Base-by-base conservation (phyloP, 2,888 invertebrate genomes). In the Cryptops parisi region DNA sequence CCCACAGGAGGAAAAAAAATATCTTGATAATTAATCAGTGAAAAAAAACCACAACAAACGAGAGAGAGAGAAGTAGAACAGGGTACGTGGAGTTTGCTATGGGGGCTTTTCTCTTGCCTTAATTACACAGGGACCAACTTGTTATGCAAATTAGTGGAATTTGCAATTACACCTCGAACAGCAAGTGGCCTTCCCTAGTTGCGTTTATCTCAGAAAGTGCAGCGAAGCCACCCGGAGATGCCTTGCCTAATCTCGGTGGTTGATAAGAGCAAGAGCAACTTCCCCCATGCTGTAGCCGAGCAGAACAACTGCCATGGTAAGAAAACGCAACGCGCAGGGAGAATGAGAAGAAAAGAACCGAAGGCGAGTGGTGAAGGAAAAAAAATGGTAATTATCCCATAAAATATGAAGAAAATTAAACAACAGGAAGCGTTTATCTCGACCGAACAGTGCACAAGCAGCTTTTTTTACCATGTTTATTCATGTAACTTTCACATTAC, bases 381-480 rank as follows among this genome's bases (percentile, higher is more conserved):
- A 33, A 33, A 33, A 33, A 15, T 6, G 15, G 33, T 47, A 47
- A 47, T 47, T 47, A 47, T 26, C n/a, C 9, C 47, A 26, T 47
- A 47, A 47, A 47, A 47, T 47, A 47, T 47, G 47, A 47, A 26
- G 47, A 26, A 47, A 47, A 47, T 47, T 47, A 47, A 47, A 24
- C 47, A 47, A 27, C 25, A 47, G 33, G 33, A 33, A 33, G 25
- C 27, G 47, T 47, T 47, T 47, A 47, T 47, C 47, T 47, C 27
- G 25, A 17, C 26, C 22, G 26, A 47, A 47, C 47, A 47, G 47
- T 12, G 33, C 12, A 22, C 12, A 46, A 25, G 15, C 33, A 15
- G 9, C 15, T n/a, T n/a, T 33, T 33, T 33, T 33, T 15, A 9
- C 33, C 33, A 33, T 33, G 33, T 33, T 33, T 33, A 33, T 33